These are phyloP conservation scores for Meloidogyne floridensis DNA, from an alignment of 1,140 invertebrate species.

Conservation along the genomic window DNA sequence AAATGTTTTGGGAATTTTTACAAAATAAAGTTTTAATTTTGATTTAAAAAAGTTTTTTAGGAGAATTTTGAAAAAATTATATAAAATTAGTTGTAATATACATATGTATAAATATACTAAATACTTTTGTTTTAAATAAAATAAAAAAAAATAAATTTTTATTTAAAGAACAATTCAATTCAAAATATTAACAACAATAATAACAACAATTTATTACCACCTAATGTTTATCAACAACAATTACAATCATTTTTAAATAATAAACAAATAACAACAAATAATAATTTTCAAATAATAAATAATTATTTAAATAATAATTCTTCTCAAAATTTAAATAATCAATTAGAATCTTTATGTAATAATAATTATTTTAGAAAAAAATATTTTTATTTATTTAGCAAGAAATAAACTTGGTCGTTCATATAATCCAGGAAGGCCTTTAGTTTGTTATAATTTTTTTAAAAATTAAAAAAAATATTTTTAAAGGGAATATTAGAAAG, in stretches of 20 bases:
- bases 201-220: no score
- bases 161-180: no score
- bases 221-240: no score
- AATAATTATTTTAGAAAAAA: not conserved
- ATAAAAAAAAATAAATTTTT: no score
- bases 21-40: not conserved
- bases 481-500: conserved; percentile 47
- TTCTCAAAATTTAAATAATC: not conserved
- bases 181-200: no score
- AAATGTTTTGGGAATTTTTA: not conserved
- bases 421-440: conserved; percentile 52
- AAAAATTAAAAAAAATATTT: conserved; percentile 1
- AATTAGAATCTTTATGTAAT: not conserved
- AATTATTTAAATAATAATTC: no score
- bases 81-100: not conserved
- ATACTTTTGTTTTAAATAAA: no score
- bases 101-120: no score
- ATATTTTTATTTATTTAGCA: conserved; percentile 32
- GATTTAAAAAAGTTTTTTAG: not conserved
- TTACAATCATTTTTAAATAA: no score
- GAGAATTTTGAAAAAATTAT: not conserved
- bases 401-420: conserved; percentile 51
- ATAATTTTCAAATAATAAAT: no score
- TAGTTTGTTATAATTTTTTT: conserved; percentile 28
- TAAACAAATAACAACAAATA: no score